phyloP scores from a whole-genome alignment of 2,797 vertebrate genomes.

The Artibeus lituratus region DNA sequence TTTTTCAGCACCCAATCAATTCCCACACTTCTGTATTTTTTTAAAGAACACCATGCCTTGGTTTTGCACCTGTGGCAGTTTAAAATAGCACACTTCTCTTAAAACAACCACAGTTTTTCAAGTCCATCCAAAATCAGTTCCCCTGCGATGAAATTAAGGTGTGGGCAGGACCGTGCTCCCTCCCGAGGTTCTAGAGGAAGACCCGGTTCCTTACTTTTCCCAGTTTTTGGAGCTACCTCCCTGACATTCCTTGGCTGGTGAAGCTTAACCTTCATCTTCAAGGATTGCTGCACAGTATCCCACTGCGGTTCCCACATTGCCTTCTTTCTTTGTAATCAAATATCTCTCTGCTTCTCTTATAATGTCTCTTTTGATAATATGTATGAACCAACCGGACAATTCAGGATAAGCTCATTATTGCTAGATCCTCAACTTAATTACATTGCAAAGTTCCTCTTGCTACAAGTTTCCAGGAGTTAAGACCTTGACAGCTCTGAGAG shows the following conservation, averaged over 20 bases:
- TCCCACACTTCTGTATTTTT: not conserved
- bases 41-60: not conserved
- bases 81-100: not conserved
- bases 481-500: not conserved
- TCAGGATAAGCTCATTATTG: not conserved
- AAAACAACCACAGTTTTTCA: not conserved
- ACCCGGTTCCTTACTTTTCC: not conserved
- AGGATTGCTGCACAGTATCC: not conserved
- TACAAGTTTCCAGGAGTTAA: not conserved
- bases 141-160: not conserved
- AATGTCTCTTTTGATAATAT: not conserved
- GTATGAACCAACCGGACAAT: not conserved
- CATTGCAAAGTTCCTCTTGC: not conserved
- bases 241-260: not conserved
- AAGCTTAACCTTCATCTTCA: not conserved
- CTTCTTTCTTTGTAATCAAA: not conserved
- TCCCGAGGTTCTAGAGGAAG: not conserved
- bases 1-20: not conserved
- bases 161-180: not conserved
- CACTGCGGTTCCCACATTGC: not conserved
- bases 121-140: not conserved
- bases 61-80: not conserved
- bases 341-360: not conserved
- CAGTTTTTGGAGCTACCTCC: not conserved
- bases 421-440: not conserved